Conservation (phyloP, 1,140 invertebrate species). For the Bicyclus anynana region DNA sequence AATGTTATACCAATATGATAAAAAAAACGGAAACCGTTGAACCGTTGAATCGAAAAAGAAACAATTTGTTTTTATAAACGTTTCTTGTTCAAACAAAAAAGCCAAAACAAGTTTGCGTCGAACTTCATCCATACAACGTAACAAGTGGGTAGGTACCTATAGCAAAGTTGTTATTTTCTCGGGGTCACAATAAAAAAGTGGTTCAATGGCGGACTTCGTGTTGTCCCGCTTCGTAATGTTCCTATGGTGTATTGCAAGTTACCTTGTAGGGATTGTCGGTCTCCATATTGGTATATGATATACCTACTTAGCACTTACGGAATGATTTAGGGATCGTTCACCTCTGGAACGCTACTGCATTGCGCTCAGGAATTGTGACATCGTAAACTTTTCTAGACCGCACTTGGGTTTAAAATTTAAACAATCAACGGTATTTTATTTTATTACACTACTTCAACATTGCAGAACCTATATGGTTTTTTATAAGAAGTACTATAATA, state of each 20-base stretch:
- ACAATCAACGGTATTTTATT: too few relatives aligned
- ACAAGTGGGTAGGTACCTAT: background rate
- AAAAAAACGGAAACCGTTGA: too few relatives aligned
- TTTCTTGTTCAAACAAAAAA: background rate
- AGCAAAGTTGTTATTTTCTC: conserved; percentile 6
- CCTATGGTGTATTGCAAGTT: conserved; percentile 42
- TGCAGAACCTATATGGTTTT: too few relatives aligned
- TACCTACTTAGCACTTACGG: conserved; percentile 20
- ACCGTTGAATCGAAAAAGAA: background rate
- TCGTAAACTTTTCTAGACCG: background rate
- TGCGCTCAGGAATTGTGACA: conserved; percentile 13
- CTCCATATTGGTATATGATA: conserved; percentile 24
- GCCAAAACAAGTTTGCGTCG: conserved; percentile 7
- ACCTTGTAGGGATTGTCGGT: conserved; percentile 54
- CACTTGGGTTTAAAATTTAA: too few relatives aligned
- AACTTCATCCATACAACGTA: background rate
- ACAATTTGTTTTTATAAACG: background rate
- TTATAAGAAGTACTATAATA: too few relatives aligned
- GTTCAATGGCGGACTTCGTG: conserved; percentile 23
- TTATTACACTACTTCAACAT: too few relatives aligned
- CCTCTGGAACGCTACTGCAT: conserved; percentile 38
- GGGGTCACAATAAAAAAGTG: conserved; percentile 34
- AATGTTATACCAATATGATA: too few relatives aligned
- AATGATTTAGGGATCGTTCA: conserved; percentile 65
- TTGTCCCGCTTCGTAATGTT: conserved; percentile 24